Evolutionary conservation across 2,888 invertebrate genomes (phyloP), one percentile per base, ranked within the genome.

Genomic region (Coelogynopora nodosa): DNA sequence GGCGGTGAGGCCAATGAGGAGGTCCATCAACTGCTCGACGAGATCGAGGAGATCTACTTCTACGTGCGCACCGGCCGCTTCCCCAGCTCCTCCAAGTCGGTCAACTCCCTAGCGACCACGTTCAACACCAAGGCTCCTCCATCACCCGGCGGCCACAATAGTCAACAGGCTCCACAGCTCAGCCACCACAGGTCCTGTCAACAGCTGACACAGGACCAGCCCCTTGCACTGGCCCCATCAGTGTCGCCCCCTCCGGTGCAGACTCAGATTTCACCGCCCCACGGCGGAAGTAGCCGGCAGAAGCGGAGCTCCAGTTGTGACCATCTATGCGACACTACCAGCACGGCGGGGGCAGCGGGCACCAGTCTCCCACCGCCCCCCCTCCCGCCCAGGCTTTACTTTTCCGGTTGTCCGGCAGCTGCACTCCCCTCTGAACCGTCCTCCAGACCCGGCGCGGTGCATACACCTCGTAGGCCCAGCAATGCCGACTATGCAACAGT

Each of bases 41-140:
- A 87, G 29, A 84, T 87, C 49, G 87, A 87, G 49, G 87, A 87
- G 26, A 87, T 87, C 18, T 87, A 87, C 30, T 87, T 84, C 67
- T 87, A 87, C 84, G 87, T 87, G 29, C 83, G 87, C 67, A 87
- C 87, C 27, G 87, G 87, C 0, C 87, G 87, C 28, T 84, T 87
- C 27, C 87, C 87, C 28, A 83, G 30, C 0, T 29, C 31, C 82
- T 87, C 88, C 30, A 86, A 80, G 0, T 86, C 86, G 1, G 28
- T 85, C 28, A 30, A 30, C n/a, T 85, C 85, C 23, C 27, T 85
- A 10, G 26, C 85, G 74, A 74, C 74, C 5, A 10, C 23, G 5
- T n/a, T 2, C 23, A 74, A 26, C 5, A 74, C 74, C 27, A 5
- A 5, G 18, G 49, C 18, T 5, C 74, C 74, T 23, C 74, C 74